Evolutionary conservation across 2,113 vertebrate genomes (phyloP).

Genomic region (Mustela lutreola): DNA sequence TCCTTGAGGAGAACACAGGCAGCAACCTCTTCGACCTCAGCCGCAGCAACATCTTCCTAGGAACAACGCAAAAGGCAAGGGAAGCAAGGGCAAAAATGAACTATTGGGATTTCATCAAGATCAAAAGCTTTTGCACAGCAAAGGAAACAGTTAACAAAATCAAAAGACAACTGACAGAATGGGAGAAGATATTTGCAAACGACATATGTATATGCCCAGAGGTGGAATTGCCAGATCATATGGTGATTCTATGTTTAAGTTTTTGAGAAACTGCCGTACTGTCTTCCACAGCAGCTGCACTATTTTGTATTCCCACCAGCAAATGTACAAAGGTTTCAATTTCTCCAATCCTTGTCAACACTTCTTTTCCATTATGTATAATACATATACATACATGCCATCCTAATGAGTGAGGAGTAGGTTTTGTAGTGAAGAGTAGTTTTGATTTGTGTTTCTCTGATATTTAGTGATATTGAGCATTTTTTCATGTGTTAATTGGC

Average conservation of each 20-base stretch:
- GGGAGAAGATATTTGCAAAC: too few species aligned
- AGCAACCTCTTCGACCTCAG: too few species aligned
- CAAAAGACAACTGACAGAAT: too few species aligned
- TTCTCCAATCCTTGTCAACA: background rate
- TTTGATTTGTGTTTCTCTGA: conserved; percentile 14
- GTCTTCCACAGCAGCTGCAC: background rate
- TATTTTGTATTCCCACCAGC: background rate
- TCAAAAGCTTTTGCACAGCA: too few species aligned
- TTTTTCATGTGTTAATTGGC: background rate
- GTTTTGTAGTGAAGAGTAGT: background rate
- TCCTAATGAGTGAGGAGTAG: background rate
- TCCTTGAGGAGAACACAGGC: too few species aligned
- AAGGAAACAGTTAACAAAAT: too few species aligned
- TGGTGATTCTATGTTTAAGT: background rate
- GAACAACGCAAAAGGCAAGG: too few species aligned
- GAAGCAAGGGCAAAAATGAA: too few species aligned
- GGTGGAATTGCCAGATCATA: background rate
- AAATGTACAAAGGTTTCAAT: background rate
- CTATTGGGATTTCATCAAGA: too few species aligned
- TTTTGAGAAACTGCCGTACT: background rate
- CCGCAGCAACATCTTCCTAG: too few species aligned
- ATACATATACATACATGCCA: background rate
- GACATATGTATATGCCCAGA: background rate
- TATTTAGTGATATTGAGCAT: background rate
- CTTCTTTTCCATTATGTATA: background rate